Percentiles rank a stretch among this genome's conserved stretches.
Conservation (phyloP, 2,797 vertebrate genomes). For the Clarias fuscus region DNA sequence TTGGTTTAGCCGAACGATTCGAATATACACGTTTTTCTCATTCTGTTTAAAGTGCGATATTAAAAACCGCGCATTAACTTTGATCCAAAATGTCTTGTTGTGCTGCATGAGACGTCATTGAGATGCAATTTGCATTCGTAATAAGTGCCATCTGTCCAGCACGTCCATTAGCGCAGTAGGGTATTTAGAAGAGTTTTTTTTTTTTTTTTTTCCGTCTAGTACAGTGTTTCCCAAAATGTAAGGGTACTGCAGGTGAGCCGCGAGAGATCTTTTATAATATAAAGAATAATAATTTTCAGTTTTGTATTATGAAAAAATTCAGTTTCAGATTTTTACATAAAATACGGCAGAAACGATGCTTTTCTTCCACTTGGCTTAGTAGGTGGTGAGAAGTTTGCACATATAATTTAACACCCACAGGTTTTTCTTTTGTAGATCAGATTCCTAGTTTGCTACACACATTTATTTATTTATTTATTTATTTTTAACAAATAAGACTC, state of each 20-base stretch:
- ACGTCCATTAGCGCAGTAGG: not conserved
- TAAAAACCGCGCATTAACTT: not conserved
- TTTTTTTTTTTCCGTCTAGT: not conserved
- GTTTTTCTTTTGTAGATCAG: not conserved
- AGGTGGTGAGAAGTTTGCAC: not conserved
- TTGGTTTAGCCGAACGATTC: not conserved
- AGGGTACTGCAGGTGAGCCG: no score
- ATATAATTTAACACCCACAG: not conserved
- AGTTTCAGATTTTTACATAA: not conserved
- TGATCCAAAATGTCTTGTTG: not conserved
- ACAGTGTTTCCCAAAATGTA: no score
- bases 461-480: not conserved
- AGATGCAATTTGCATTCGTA: not conserved
- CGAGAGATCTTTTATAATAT: no score
- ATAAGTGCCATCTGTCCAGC: not conserved
- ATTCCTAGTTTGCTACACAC: not conserved
- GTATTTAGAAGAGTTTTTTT: not conserved
- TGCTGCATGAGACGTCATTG: not conserved
- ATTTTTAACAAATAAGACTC: slow-evolving; percentile 2
- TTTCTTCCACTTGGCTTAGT: not conserved
- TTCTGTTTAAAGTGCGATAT: not conserved
- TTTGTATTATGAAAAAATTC: no score
- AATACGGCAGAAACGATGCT: not conserved
- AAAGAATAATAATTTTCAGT: no score
- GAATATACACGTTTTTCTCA: not conserved